phyloP scores from a whole-genome alignment of 2,888 invertebrate species.

The Drosophila paucipuncta region DNA sequence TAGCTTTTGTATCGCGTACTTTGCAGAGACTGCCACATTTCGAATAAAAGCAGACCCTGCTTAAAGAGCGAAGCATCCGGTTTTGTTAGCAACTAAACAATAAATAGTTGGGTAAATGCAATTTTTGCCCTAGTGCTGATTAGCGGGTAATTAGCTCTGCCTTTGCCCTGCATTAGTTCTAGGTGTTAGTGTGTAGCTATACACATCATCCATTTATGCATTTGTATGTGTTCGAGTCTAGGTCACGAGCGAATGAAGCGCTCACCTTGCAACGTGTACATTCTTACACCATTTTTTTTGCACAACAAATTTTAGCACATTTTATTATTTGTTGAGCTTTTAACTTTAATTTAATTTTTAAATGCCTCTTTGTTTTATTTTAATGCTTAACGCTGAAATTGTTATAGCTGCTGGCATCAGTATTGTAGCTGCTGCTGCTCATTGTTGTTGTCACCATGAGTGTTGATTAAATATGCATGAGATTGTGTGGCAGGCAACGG shows the following conservation, averaged over 20 bases:
- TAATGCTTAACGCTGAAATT: conserved; percentile 53
- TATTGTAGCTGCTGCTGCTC: conserved; percentile 22
- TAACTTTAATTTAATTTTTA: conserved; percentile 81
- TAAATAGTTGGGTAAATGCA: neutral
- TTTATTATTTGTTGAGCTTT: conserved; percentile 75
- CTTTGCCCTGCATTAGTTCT: neutral
- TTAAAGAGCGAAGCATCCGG: neutral
- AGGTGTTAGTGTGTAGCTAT: neutral
- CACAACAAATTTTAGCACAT: conserved; percentile 53
- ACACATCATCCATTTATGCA: neutral
- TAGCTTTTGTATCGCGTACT: neutral
- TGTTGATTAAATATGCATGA: conserved; percentile 73
- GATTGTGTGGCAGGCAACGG: conserved; percentile 38
- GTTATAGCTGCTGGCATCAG: conserved; percentile 12
- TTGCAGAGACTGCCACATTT: neutral
- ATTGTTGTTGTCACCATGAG: conserved; percentile 51
- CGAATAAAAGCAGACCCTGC: neutral
- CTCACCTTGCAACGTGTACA: neutral
- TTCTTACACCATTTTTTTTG: neutral
- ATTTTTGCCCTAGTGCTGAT: neutral
- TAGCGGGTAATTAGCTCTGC: neutral
- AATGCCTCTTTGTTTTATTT: conserved; percentile 69
- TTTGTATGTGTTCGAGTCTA: neutral
- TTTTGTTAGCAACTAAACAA: neutral
- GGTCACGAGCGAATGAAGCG: neutral